These are phyloP conservation scores for Brassicogethes aeneus DNA, from an alignment of 2,888 invertebrate species.

Conservation along the genomic window DNA sequence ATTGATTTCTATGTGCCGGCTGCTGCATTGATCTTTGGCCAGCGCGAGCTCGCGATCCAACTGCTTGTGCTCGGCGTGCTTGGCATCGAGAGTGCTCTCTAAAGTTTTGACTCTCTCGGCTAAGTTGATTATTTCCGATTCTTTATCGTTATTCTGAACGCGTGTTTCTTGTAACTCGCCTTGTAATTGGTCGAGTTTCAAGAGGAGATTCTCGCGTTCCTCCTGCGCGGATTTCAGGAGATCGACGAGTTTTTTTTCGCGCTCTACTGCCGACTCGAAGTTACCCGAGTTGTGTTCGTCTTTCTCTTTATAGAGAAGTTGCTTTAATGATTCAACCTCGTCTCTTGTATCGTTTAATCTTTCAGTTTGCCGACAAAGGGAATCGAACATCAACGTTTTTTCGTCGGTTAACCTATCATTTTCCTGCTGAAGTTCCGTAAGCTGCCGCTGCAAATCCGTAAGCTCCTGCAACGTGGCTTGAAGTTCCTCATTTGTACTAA, in stretches of 20 bases:
- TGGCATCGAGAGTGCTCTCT: constrained; percentile 66
- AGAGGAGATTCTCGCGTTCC: constrained; percentile 62
- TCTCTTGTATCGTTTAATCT: constrained; percentile 80
- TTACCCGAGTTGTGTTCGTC: constrained; percentile 47
- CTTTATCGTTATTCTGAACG: constrained; percentile 47
- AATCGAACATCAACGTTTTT: constrained; percentile 81
- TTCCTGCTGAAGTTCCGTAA: constrained; percentile 79
- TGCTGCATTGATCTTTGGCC: constrained; percentile 65
- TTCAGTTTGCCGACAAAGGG: constrained; percentile 85
- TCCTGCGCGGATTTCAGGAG: constrained; percentile 76
- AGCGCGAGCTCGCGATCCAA: constrained; percentile 63
- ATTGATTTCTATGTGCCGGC: constrained; percentile 70
- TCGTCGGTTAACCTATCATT: constrained; percentile 83
- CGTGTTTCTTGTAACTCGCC: constrained; percentile 59
- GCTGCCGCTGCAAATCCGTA: constrained; percentile 79
- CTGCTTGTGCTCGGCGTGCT: constrained; percentile 64
- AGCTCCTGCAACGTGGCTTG: constrained; percentile 91
- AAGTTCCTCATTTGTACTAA: constrained; percentile 81
- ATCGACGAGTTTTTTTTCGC: constrained; percentile 74
- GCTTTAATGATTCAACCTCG: constrained; percentile 78
- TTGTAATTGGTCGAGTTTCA: constrained; percentile 71
- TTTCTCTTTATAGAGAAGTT: constrained; percentile 63
- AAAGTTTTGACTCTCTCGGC: constrained; percentile 61
- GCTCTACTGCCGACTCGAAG: constrained; percentile 54
- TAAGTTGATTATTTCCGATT: constrained; percentile 55